Conservation (phyloP, 2,888 invertebrate genomes). For the Anthrax anthrax region DNA sequence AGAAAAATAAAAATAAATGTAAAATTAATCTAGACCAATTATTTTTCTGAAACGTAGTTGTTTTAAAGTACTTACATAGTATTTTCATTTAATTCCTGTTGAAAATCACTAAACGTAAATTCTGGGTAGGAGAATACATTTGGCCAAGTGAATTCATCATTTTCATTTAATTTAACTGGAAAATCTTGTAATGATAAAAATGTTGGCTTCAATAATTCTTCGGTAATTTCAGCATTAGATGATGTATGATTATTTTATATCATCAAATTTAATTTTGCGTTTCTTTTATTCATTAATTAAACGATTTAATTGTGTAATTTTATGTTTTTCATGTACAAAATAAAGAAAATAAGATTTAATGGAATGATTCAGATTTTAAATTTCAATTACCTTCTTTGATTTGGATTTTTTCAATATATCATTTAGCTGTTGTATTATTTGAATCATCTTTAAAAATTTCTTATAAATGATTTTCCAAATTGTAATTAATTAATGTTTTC, state of each 20-base stretch:
- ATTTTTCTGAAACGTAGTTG: no score
- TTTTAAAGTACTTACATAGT: slow-evolving; percentile 36
- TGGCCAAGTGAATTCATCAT: slow-evolving; percentile 63
- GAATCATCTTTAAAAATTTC: slow-evolving; percentile 44
- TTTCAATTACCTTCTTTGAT: slow-evolving; percentile 27
- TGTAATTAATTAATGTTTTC: no score
- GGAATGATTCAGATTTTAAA: no score
- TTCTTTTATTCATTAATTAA: slow-evolving; percentile 35
- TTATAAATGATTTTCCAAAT: no score
- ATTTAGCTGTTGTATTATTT: slow-evolving; percentile 40
- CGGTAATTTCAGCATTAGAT: no score
- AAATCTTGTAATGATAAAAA: slow-evolving; percentile 49
- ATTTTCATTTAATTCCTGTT: slow-evolving; percentile 66
- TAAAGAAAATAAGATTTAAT: no score
- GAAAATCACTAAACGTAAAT: slow-evolving; percentile 70
- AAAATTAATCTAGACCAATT: no score
- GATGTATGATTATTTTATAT: slow-evolving; percentile 23
- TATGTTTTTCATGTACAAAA: slow-evolving; percentile 36
- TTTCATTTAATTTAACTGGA: slow-evolving; percentile 46
- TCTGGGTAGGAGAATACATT: slow-evolving; percentile 82
- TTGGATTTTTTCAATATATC: slow-evolving; percentile 41
- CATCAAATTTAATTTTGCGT: slow-evolving; percentile 41
- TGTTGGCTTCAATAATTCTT: slow-evolving; percentile 45
- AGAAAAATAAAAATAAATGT: slow-evolving; percentile 8
- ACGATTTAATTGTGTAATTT: slow-evolving; percentile 32